Conservation (phyloP, 2,888 invertebrate genomes). For the Tipula helvola region DNA sequence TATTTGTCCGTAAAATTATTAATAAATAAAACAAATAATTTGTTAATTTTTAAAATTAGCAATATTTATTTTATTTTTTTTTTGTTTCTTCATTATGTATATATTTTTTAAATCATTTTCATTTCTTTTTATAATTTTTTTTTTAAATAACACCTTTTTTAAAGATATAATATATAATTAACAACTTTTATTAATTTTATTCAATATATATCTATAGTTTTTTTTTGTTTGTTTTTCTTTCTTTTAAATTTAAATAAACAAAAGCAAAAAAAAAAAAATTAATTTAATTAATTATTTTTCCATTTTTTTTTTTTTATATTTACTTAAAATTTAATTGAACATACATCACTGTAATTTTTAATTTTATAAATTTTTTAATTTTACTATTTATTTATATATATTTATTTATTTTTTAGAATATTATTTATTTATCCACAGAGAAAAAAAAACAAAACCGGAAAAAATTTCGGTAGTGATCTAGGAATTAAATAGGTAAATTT, state of each 20-base stretch:
- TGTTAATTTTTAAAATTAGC: not conserved
- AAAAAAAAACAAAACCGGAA: not conserved
- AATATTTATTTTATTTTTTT: not conserved
- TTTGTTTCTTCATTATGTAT: not conserved
- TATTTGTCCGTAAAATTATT: no score
- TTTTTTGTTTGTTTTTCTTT: not conserved
- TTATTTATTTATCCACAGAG: not conserved
- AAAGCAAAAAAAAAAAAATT: conserved; percentile 13
- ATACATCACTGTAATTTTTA: conserved; percentile 12
- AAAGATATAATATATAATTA: not conserved
- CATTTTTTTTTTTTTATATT: conserved; percentile 12
- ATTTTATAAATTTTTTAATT: conserved; percentile 8
- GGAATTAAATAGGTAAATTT: not conserved
- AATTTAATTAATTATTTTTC: conserved; percentile 13
- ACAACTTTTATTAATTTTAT: conserved; percentile 6
- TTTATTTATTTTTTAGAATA: not conserved
- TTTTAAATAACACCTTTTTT: not conserved
- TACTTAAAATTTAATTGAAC: conserved; percentile 7
- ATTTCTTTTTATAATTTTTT: not conserved
- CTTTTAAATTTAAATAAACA: conserved; percentile 10
- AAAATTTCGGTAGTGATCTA: not conserved
- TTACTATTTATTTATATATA: not conserved
- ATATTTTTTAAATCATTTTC: not conserved
- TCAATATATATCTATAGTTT: not conserved
- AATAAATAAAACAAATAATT: not conserved